A percentile compares a stretch with the other conserved stretches of the same genome.
These are phyloP conservation scores for Sycophila texana DNA, from an alignment of 2,888 invertebrate genomes.

Conservation along the genomic window DNA sequence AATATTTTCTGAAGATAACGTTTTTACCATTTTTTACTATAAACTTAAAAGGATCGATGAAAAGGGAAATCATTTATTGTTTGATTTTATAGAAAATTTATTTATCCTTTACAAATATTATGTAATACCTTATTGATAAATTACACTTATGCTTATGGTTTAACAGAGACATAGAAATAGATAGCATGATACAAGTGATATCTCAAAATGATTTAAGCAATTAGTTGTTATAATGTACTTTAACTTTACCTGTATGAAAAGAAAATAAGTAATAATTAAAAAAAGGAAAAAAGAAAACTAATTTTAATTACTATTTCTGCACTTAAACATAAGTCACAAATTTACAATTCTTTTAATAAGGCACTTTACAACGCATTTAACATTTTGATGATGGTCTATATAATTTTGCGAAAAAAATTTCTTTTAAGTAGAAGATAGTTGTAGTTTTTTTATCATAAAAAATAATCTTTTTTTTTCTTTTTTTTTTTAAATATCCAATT, in stretches of 20 bases:
- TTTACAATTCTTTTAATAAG: conserved; percentile 38
- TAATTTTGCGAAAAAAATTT: conserved; percentile 18
- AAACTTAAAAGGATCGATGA: no score
- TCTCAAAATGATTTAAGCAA: no score
- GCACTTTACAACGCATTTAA: conserved; percentile 44
- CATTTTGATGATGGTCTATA: not conserved
- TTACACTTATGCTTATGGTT: no score
- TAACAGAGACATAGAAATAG: no score
- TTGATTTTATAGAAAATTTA: no score
- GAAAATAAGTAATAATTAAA: conserved; percentile 4
- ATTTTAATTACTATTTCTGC: conserved; percentile 21
- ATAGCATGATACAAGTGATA: no score
- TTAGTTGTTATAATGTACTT: not conserved
- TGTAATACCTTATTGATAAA: no score
- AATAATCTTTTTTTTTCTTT: conserved; percentile 2
- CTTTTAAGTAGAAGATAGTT: not conserved
- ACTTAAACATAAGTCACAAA: conserved; percentile 44
- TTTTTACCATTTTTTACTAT: no score
- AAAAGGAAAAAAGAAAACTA: conserved; percentile 33
- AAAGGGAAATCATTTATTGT: no score
- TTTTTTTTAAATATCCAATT: conserved; percentile 16
- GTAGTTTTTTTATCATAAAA: not conserved
- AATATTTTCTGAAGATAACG: no score
- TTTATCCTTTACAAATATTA: no score
- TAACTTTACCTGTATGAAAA: not conserved